A percentile compares a stretch with the other conserved stretches of the same genome.
Evolutionary conservation across 2,113 vertebrate genomes (phyloP).

Genomic region (Bagarius yarrelli): DNA sequence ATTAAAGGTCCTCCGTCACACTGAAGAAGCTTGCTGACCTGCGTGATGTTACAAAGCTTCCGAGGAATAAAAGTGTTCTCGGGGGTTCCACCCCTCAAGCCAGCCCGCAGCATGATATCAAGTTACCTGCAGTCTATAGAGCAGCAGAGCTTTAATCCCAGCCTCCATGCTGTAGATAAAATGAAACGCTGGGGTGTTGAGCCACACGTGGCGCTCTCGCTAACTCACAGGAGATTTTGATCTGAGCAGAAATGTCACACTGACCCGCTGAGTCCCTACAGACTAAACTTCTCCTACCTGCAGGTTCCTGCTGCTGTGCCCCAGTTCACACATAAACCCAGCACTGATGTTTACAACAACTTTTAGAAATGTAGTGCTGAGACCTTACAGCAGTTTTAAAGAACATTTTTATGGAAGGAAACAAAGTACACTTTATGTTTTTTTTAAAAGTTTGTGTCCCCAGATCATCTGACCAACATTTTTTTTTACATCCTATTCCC

Average conservation of each 20-base stretch:
- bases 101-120: background rate
- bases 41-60: background rate
- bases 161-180: constrained; percentile 1
- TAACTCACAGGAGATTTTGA: constrained; percentile 13
- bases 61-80: background rate
- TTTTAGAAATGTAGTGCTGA: background rate
- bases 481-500: background rate
- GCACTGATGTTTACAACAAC: background rate
- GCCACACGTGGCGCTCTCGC: background rate
- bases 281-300: constrained; percentile 8
- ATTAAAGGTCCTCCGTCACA: background rate
- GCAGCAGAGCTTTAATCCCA: background rate
- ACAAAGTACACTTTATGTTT: background rate
- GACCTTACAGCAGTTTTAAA: background rate
- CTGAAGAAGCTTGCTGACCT: background rate
- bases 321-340: background rate
- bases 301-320: background rate
- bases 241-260: constrained; percentile 24
- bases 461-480: background rate
- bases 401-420: background rate
- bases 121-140: background rate
- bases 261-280: background rate
- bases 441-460: background rate
- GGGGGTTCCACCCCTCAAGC: background rate
- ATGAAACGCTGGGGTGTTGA: background rate